Base-by-base conservation (phyloP, 2,113 vertebrate species). In the Mohoua ochrocephala region DNA sequence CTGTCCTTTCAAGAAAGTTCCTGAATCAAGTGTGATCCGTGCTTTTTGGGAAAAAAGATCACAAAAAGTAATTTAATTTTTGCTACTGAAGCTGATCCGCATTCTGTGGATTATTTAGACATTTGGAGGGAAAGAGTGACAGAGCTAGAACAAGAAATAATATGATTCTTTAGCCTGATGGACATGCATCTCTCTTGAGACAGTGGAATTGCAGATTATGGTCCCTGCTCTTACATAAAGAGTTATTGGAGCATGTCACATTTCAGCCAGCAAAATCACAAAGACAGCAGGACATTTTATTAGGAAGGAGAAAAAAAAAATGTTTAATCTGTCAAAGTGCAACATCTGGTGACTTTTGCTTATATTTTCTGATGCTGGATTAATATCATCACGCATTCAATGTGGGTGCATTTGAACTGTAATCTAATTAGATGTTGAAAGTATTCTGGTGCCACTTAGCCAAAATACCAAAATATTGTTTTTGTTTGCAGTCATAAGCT, bases 271-370 rank as follows among this genome's bases (percentile, higher is more conserved):
- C 10, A 81, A 86, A 93, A 94, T 84, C 90, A 60, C 42, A 26
- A 54, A 42, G 71, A 79, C 95, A 96, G 93, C 41, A 95, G 93
- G 91, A 60, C 87, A 54, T 91, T 95, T 96, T 78, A 78, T 94
- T 89, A 75, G 30, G 24, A 57, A 49, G 30, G 44, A 44, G 33
- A 24, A 63, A 69, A 84, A 79, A n/a, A 76, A 42, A 33, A 13
- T 5, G 17, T 57, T 89, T 94, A 84, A 90, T 93, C 63, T 89
- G 23, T 89, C 71, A 60, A 93, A 97, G 26, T 68, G 75, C 54
- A 95, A 93, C 85, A 97, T 97, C 94, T 96, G 89, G 76, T 93
- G 53, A 96, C 30, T 79, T 94, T 78, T 91, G 54, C 49, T 89
- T 89, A 39, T 45, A 77, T 84, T 80, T 89, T 81, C 59, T 81